Conservation (phyloP, 2,113 vertebrate genomes). For the Otocyon megalotis region DNA sequence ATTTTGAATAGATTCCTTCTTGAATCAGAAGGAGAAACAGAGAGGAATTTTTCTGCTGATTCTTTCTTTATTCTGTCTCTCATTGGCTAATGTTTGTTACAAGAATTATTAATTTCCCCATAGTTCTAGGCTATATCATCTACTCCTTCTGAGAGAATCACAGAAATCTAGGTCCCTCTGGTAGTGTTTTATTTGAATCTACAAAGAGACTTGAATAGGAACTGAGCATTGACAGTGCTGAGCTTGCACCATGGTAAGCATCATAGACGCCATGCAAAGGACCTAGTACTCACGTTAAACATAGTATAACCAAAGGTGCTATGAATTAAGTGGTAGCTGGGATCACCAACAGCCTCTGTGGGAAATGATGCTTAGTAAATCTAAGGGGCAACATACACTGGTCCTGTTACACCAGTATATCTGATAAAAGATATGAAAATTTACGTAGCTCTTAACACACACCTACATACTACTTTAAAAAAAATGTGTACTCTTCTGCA, state of each 20-base stretch:
- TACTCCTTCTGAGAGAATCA: not conserved
- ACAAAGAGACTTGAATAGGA: not conserved
- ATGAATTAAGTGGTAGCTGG: not conserved
- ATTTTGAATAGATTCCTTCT: not conserved
- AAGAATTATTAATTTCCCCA: not conserved
- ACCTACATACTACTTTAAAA: not conserved
- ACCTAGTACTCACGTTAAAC: rapidly evolving
- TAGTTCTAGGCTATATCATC: not conserved
- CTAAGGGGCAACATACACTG: not conserved
- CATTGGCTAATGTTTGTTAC: not conserved
- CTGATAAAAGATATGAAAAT: not conserved
- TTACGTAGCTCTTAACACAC: not conserved
- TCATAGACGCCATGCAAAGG: rapidly evolving
- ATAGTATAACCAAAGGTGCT: not conserved
- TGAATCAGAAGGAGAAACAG: not conserved
- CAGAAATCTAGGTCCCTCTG: not conserved
- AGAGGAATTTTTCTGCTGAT: not conserved
- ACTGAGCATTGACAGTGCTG: too few relatives aligned
- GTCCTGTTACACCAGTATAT: not conserved
- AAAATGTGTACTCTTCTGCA: not conserved
- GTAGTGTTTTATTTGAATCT: not conserved
- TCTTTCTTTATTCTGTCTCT: not conserved
- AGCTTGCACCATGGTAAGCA: not conserved
- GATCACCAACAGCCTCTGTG: rapidly evolving
- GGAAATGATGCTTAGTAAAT: not conserved